phyloP scores from a whole-genome alignment of 2,888 invertebrate genomes.

The Hirtodrosophila confusa region DNA sequence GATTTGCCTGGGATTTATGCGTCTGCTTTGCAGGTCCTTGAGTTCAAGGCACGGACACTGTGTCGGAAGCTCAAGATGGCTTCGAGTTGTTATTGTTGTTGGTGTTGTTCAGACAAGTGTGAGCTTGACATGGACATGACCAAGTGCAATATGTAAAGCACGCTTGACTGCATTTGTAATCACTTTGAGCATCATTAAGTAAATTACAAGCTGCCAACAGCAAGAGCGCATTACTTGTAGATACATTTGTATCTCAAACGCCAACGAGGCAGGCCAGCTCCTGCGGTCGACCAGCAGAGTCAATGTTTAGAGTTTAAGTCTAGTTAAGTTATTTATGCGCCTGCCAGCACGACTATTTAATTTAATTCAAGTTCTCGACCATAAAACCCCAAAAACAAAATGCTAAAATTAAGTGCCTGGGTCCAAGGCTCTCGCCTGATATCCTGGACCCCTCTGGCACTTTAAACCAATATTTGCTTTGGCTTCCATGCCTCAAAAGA shows the following conservation, averaged over 20 bases:
- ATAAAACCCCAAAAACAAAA: conserved; percentile 33
- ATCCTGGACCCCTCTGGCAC: conserved; percentile 7
- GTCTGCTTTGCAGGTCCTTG: conserved; percentile 41
- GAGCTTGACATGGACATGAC: conserved; percentile 55
- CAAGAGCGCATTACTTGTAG: conserved; percentile 47
- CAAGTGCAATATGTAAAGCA: conserved; percentile 61
- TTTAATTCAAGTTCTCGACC: conserved; percentile 47
- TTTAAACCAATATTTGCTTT: conserved; percentile 68
- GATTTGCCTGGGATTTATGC: conserved; percentile 74
- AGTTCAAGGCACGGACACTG: conserved; percentile 51
- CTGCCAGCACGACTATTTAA: conserved; percentile 42
- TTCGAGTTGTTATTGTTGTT: conserved; percentile 15
- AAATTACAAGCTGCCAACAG: conserved; percentile 68
- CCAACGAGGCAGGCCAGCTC: conserved; percentile 12
- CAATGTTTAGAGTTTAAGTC: conserved; percentile 24
- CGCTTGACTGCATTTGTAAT: conserved; percentile 64
- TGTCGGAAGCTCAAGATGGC: conserved; percentile 25
- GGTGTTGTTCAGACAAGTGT: conserved; percentile 31
- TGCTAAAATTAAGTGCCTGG: conserved; percentile 40
- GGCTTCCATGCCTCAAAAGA: conserved; percentile 57
- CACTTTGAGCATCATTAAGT: conserved; percentile 64
- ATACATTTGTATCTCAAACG: conserved; percentile 58
- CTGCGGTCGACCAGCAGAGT: conserved; percentile 38
- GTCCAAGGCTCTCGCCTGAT: background rate
- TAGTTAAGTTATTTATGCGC: conserved; percentile 53